Evolutionary conservation across 92 coral and sea anemone species (phyloP), one percentile per base, ranked within the genome.

Genomic region (Umimayanthus chanpuru): DNA sequence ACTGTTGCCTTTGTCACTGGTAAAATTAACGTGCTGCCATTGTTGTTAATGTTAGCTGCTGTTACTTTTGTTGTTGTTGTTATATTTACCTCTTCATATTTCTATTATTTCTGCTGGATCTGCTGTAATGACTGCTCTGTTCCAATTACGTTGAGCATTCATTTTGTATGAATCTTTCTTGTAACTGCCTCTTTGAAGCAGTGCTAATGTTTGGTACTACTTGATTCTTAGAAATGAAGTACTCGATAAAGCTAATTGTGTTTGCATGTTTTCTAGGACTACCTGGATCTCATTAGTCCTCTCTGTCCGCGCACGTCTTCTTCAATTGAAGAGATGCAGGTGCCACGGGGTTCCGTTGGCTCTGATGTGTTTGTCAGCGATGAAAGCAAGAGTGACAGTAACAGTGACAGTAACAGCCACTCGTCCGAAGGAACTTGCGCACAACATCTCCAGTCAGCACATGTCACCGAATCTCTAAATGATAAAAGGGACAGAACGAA

Each of bases 281-380:
- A 97, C 91, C 85, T 97, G 70, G 99, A 95, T 78, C 92, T 97
- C 9, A 82, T 97, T 26, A 97, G 98, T 58, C 99, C 99, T 12
- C 95, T 95, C 10, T 82, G 94, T 80, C 94, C 99, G 0, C 96
- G 95, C 25, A 94, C 94, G 4, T 93, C 97, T 10, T 97, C 98
- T 4, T 91, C 96, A 14, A 89, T 90, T 53, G 89, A 94, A 76
- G 89, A 71, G 50, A 88, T 89, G 74, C 70, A 81, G 44, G 73
- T 81, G 4, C 90, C 81, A 3, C 68, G 53, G 30, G 71, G 21
- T 3, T 90, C 94, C 82, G 91, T 90, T 64, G 91, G 94, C 79
- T 93, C 98, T 5, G 98, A 92, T 11, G 90, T 74, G 4, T 88
- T 91, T 72, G 89, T 88, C 39, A 87, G 92, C 28, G 97, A 94